phyloP scores from a whole-genome alignment of 2,797 vertebrate genomes.

The Amphiprion clarkii region DNA sequence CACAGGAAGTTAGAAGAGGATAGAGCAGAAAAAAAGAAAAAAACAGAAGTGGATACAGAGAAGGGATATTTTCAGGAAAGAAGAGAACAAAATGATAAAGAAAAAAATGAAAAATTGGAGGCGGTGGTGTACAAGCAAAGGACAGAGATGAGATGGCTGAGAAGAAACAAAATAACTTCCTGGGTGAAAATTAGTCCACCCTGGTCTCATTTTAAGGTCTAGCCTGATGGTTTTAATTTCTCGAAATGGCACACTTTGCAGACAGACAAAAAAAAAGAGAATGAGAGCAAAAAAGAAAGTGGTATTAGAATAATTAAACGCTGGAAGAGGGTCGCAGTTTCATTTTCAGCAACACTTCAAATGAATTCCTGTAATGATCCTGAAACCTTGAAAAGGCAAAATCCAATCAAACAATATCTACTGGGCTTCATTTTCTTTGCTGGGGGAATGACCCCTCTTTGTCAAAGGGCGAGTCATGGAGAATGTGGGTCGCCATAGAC shows the following conservation, averaged over 20 bases:
- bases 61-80: conserved; percentile 40
- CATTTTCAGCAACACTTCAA: conserved; percentile 89
- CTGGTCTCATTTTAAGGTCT: conserved; percentile 80
- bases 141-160: conserved; percentile 41
- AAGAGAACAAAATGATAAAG: conserved; percentile 40
- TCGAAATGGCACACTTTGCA: conserved; percentile 78
- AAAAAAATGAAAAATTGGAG: conserved; percentile 32
- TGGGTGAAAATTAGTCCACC: conserved; percentile 77
- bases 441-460: conserved; percentile 86
- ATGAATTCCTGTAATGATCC: conserved; percentile 89
- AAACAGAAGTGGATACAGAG: conserved; percentile 23
- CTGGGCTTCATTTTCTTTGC: conserved; percentile 86
- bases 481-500: conserved; percentile 84
- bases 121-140: conserved; percentile 37
- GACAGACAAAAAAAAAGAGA: conserved; percentile 66
- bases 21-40: conserved; percentile 29
- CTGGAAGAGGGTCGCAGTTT: conserved; percentile 82
- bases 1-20: conserved; percentile 60
- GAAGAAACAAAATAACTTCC: conserved; percentile 72
- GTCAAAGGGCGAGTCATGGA: conserved; percentile 85
- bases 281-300: conserved; percentile 78
- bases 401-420: conserved; percentile 91
- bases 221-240: conserved; percentile 82
- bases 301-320: conserved; percentile 89
- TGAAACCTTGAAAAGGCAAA: conserved; percentile 89